Conservation (phyloP, 2,797 vertebrate species). For the Mico argentatus region DNA sequence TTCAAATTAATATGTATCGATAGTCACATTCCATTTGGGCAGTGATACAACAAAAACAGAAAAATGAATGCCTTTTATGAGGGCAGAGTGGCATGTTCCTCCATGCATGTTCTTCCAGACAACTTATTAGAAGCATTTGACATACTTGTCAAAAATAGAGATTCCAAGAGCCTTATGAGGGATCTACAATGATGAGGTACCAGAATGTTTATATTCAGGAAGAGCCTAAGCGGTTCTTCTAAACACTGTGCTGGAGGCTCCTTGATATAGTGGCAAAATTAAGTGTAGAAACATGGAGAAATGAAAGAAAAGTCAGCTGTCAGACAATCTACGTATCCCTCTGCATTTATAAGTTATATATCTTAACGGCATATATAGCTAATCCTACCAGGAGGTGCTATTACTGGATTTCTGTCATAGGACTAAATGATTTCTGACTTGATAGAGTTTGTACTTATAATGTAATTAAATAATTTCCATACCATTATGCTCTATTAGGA, state of each 20-base stretch:
- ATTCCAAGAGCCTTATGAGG: neutral
- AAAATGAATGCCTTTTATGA: neutral
- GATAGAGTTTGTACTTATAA: slow-evolving; percentile 42
- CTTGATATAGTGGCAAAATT: neutral
- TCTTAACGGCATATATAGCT: neutral
- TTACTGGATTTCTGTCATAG: slow-evolving; percentile 43
- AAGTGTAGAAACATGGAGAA: neutral
- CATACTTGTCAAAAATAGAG: neutral
- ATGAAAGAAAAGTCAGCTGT: neutral
- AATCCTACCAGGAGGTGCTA: neutral
- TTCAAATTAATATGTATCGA: neutral
- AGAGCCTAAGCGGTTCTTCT: neutral
- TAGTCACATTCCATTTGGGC: neutral
- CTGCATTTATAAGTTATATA: neutral
- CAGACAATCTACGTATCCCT: neutral
- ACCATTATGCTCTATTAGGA: slow-evolving; percentile 51
- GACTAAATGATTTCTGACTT: slow-evolving; percentile 46
- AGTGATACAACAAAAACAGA: neutral
- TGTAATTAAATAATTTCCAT: slow-evolving; percentile 64
- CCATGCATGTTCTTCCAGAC: neutral
- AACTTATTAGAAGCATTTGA: neutral
- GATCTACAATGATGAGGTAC: neutral
- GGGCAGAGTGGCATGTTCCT: neutral
- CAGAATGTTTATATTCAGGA: neutral
- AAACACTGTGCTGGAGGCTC: neutral